A percentile compares a stretch with the other conserved stretches of the same genome.
These are phyloP conservation scores for Saguinus oedipus DNA, from an alignment of 2,797 vertebrate genomes.

Conservation along the genomic window DNA sequence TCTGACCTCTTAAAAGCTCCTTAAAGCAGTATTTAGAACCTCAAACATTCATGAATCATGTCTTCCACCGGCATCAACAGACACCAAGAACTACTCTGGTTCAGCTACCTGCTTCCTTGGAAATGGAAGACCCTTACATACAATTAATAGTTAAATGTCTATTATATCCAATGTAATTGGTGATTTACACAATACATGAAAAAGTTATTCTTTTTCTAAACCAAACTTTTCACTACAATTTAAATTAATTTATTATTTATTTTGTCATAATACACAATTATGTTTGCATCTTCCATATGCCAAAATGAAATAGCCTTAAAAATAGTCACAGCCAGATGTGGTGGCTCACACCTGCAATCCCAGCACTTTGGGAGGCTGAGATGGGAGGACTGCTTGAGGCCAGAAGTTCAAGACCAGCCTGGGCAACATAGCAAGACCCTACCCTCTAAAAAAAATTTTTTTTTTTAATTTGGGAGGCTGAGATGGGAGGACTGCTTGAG, in stretches of 20 bases:
- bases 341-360: background rate
- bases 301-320: background rate
- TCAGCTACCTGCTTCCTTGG: background rate
- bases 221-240: conserved; percentile 15
- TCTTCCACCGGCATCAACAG: background rate
- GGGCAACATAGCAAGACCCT: background rate
- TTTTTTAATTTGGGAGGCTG: background rate
- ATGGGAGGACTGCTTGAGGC: background rate
- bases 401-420: background rate
- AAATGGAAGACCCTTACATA: background rate
- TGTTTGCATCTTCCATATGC: conserved; percentile 1
- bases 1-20: conserved; percentile 24
- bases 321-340: background rate
- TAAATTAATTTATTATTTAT: conserved; percentile 47
- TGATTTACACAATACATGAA: background rate
- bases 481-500: background rate
- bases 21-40: conserved; percentile 31
- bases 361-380: background rate
- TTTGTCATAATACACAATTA: conserved; percentile 42
- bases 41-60: background rate
- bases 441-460: background rate
- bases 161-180: background rate
- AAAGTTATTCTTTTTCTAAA: conserved; percentile 1
- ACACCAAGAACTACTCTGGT: background rate
- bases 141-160: background rate